These are phyloP conservation scores for Asteroscopus sphinx DNA, from an alignment of 2,888 invertebrate genomes.

Conservation along the genomic window DNA sequence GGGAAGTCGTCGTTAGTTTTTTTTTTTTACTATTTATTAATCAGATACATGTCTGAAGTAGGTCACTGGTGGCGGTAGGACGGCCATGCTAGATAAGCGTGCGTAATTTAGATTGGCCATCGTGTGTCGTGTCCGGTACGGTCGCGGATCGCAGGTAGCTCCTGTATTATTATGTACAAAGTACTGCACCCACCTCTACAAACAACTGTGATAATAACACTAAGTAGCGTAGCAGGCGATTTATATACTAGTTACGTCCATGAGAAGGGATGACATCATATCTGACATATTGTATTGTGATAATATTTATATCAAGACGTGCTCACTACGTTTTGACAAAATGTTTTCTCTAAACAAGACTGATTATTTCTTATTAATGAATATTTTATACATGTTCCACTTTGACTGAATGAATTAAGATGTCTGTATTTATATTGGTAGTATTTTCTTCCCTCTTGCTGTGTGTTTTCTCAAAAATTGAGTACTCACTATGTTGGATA, in stretches of 20 bases:
- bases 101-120: slow-evolving; percentile 76
- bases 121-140: slow-evolving; percentile 76
- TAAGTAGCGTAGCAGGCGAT: slow-evolving; percentile 90
- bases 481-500: slow-evolving; percentile 89
- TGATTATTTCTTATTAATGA: slow-evolving; percentile 90
- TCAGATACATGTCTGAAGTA: slow-evolving; percentile 67
- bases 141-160: slow-evolving; percentile 84
- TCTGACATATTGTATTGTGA: slow-evolving; percentile 90
- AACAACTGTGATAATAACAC: slow-evolving; percentile 91
- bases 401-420: slow-evolving; percentile 89
- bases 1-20: slow-evolving; percentile 65
- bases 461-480: slow-evolving; percentile 81
- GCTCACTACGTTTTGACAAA: slow-evolving; percentile 80
- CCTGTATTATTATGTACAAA: slow-evolving; percentile 89
- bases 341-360: slow-evolving; percentile 90
- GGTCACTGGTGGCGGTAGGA: slow-evolving; percentile 63
- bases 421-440: slow-evolving; percentile 88
- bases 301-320: slow-evolving; percentile 83
- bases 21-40: slow-evolving; percentile 67
- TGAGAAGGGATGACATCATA: slow-evolving; percentile 90
- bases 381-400: slow-evolving; percentile 89
- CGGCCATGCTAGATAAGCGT: slow-evolving; percentile 75
- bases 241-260: slow-evolving; percentile 90
- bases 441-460: slow-evolving; percentile 80
- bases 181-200: slow-evolving; percentile 90